Base-by-base conservation (phyloP, 2,888 invertebrate genomes). In the Ethmia dodecea region DNA sequence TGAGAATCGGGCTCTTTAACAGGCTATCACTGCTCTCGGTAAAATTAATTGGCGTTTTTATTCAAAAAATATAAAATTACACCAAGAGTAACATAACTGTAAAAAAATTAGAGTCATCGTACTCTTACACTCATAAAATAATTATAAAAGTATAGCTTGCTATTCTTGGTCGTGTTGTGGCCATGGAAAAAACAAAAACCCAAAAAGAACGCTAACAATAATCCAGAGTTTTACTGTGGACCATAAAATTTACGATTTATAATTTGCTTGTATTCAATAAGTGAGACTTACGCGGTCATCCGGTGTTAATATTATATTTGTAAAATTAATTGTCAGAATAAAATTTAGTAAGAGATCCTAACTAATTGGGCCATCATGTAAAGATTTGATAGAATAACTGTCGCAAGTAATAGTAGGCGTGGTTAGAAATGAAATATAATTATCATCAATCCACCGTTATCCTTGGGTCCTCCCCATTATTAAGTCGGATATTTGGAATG, bases 271-370 rank as follows among this genome's bases (percentile, higher is more conserved):
- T 1, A n/a, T 22, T 22, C 22, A 22, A 22, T n/a, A n/a, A 22
- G n/a, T n/a, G 9, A n/a, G 22, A 22, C n/a, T 22, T 22, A 22
- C 9, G 22, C 8, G 22, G n/a, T 8, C 22, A 22, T 22, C n/a
- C n/a, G 22, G 9, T n/a, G 8, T 8, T 3, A 22, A 22, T 4
- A n/a, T 22, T 8, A 22, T n/a, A 5, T 22, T n/a, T 22, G 9
- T 22, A 22, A n/a, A 22, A 22, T n/a, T n/a, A 22, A 16, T 41
- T 45, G 57, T 54, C 51, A 55, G n/a, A 22, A 45, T 38, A 45
- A 45, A 37, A 36, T 33, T 36, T 12, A 24, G 35, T 35, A 42
- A 47, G 33, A 20, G 10, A 18, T 29, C n/a, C n/a, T 9, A 16
- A 15, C 10, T 5, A 10, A 6, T 18, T 11, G 3, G 15, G 15